These are phyloP conservation scores for Benitochromis conjunctus DNA, from an alignment of 2,113 vertebrate genomes.

Conservation along the genomic window DNA sequence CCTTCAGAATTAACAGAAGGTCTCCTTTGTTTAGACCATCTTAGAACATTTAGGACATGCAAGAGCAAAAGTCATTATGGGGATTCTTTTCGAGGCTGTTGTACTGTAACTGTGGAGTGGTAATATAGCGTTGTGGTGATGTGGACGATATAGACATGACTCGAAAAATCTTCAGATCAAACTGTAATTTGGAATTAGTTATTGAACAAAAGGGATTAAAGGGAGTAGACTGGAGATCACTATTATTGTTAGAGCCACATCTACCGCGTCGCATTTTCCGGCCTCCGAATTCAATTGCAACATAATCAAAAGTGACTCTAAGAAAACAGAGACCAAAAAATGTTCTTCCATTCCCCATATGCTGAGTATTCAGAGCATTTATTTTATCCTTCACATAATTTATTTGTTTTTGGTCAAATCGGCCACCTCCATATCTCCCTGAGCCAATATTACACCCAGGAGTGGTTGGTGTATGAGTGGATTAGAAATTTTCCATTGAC, in stretches of 20 bases:
- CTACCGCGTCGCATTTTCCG: not conserved
- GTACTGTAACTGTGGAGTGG: not conserved
- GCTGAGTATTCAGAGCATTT: conserved; percentile 42
- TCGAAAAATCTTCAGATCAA: not conserved
- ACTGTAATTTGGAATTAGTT: not conserved
- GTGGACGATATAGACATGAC: not conserved
- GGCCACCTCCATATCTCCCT: conserved; percentile 56
- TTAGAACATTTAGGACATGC: conserved; percentile 25
- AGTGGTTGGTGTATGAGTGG: conserved; percentile 59
- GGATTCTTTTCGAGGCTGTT: conserved; percentile 14
- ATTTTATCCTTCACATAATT: conserved; percentile 61
- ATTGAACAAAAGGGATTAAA: not conserved
- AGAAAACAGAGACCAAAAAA: conserved; percentile 29
- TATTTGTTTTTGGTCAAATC: conserved; percentile 74
- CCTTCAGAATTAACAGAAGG: conserved; percentile 24
- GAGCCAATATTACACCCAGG: conserved; percentile 60
- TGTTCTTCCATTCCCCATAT: conserved; percentile 35
- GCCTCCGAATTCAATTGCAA: not conserved
- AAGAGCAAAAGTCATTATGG: conserved; percentile 55
- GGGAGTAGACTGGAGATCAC: not conserved
- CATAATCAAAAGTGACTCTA: conserved; percentile 26
- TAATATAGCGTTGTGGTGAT: not conserved
- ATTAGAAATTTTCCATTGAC: conserved; percentile 73
- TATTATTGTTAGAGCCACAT: not conserved
- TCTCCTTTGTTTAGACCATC: conserved; percentile 42